These are phyloP conservation scores for Bolinopsis microptera DNA, from an alignment of 37 sponge, comb jelly and placozoan species.

Conservation along the genomic window DNA sequence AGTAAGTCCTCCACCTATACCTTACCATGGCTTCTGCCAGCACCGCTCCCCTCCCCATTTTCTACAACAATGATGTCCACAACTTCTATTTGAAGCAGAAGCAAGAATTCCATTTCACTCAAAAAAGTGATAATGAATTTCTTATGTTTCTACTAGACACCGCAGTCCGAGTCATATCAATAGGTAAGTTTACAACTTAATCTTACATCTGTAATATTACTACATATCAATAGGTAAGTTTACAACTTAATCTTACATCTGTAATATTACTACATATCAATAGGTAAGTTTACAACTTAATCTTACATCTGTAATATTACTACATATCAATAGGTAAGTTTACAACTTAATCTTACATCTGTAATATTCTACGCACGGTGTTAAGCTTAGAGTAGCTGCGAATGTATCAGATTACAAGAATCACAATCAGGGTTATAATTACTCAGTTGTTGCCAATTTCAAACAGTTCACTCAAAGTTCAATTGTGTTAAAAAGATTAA, in stretches of 20 bases:
- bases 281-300: conserved; percentile 25
- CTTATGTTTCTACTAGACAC: conserved; percentile 62
- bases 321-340: conserved; percentile 57
- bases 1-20: not conserved
- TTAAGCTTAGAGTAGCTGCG: too few relatives aligned
- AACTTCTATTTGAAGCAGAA: conserved; percentile 61
- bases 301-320: too few relatives aligned
- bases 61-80: conserved; percentile 60
- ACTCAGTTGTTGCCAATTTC: too few relatives aligned
- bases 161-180: conserved; percentile 61
- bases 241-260: too few relatives aligned
- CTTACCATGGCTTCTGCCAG: conserved; percentile 40
- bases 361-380: too few relatives aligned
- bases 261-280: too few relatives aligned
- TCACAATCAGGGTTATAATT: too few relatives aligned
- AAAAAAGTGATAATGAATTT: conserved; percentile 55
- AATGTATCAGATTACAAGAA: too few relatives aligned
- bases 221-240: conserved; percentile 57
- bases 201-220: too few relatives aligned
- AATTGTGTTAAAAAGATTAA: too few relatives aligned
- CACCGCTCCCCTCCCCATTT: conserved; percentile 30
- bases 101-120: conserved; percentile 34
- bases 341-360: too few relatives aligned
- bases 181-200: conserved; percentile 25
- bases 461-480: too few relatives aligned